These are phyloP conservation scores for Pegoplata infirma DNA, from an alignment of 2,888 invertebrate species.

Conservation along the genomic window DNA sequence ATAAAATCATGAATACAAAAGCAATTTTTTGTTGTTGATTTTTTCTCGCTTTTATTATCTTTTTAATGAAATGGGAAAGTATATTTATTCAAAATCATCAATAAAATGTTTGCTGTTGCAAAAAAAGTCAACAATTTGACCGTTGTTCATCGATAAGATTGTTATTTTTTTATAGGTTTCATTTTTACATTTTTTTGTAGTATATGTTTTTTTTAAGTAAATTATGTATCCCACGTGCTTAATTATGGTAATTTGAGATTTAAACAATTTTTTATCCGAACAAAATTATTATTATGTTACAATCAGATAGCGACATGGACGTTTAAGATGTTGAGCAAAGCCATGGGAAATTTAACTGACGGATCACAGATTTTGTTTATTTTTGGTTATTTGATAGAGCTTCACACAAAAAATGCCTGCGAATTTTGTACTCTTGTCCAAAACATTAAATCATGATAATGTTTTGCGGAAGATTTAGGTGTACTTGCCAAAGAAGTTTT, in stretches of 20 bases:
- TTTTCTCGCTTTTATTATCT: constrained; percentile 1
- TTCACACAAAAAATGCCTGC: too few species aligned
- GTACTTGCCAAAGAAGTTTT: too few species aligned
- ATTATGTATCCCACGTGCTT: background rate
- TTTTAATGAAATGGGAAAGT: background rate
- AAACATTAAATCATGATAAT: too few species aligned
- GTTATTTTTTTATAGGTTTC: background rate
- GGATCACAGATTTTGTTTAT: too few species aligned
- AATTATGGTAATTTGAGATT: constrained; percentile 10
- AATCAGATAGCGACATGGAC: too few species aligned
- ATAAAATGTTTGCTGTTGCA: constrained; percentile 17
- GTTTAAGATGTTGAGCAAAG: too few species aligned
- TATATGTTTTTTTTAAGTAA: background rate
- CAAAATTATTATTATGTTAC: too few species aligned
- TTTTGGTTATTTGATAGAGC: too few species aligned
- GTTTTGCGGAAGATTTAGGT: too few species aligned
- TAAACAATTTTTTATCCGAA: background rate
- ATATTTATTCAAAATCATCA: constrained; percentile 23
- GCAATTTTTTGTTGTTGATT: background rate
- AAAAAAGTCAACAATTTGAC: constrained; percentile 43
- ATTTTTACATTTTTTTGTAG: background rate
- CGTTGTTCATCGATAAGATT: constrained; percentile 13
- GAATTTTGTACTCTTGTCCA: too few species aligned
- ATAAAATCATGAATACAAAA: background rate
- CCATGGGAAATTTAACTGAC: too few species aligned